Percentiles rank a stretch among this genome's conserved stretches.
Conservation (phyloP, 2,113 vertebrate genomes). For the Otocyon megalotis region DNA sequence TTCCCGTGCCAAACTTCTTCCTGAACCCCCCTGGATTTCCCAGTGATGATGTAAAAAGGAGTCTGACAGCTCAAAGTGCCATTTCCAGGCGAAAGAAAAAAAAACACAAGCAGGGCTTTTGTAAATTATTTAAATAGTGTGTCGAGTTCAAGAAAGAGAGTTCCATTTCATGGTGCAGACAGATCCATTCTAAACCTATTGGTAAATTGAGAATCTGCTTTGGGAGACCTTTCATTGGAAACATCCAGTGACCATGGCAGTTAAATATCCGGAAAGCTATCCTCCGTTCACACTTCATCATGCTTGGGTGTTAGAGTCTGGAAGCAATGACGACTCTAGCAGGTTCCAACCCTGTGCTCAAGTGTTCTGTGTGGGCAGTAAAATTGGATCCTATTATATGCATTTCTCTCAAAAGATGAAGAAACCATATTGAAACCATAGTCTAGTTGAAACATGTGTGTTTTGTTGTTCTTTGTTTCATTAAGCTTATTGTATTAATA, state of each 20-base stretch:
- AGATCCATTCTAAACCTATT: neutral
- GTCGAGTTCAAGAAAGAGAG: neutral
- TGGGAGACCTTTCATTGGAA: neutral
- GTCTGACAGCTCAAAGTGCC: neutral
- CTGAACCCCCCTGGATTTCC: neutral
- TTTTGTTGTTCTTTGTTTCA: neutral
- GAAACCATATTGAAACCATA: neutral
- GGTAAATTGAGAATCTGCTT: neutral
- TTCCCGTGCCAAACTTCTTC: neutral
- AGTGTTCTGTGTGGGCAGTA: neutral
- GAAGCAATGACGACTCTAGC: neutral
- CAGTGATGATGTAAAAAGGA: neutral
- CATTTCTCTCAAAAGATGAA: neutral
- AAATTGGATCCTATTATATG: neutral
- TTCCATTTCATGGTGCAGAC: neutral
- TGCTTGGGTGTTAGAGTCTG: neutral
- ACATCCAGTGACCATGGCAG: rapidly evolving
- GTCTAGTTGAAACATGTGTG: rapidly evolving
- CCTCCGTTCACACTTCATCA: conserved; percentile 22
- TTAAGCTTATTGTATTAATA: too few species aligned
- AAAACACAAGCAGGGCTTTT: neutral
- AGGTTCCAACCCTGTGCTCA: neutral
- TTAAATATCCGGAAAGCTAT: too few species aligned
- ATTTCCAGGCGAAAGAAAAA: neutral
- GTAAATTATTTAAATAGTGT: neutral